A percentile compares a stretch with the other conserved stretches of the same genome.
Evolutionary conservation across 2,888 invertebrate species (phyloP).

Genomic region (Neoscelio sp.): DNA sequence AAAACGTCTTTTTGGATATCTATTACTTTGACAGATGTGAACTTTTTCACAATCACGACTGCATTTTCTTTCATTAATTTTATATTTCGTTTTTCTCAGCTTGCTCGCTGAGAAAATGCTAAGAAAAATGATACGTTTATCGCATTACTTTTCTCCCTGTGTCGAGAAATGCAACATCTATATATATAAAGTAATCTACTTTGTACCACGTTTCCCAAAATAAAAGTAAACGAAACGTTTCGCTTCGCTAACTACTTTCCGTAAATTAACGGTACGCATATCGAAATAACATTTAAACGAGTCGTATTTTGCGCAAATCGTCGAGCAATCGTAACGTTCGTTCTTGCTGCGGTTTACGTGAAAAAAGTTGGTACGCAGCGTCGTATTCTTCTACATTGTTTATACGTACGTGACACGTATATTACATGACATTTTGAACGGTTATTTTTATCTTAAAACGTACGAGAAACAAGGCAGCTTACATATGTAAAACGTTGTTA

Average conservation of each 20-base stretch:
- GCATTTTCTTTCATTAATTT: too few relatives aligned
- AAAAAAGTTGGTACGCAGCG: neutral
- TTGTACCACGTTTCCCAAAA: too few relatives aligned
- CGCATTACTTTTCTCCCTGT: too few relatives aligned
- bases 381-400: slow-evolving; percentile 20
- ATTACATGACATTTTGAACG: slow-evolving; percentile 17
- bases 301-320: neutral
- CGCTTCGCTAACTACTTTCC: too few relatives aligned
- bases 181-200: neutral
- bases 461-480: slow-evolving; percentile 5
- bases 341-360: neutral
- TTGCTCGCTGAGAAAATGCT: too few relatives aligned
- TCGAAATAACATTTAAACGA: neutral
- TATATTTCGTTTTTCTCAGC: too few relatives aligned
- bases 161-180: too few relatives aligned
- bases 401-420: slow-evolving; percentile 11
- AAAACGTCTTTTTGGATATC: too few relatives aligned
- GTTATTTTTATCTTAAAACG: slow-evolving; percentile 17
- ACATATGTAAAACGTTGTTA: slow-evolving; percentile 11
- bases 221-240: too few relatives aligned
- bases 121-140: too few relatives aligned
- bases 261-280: neutral
- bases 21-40: too few relatives aligned
- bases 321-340: slow-evolving; percentile 11
- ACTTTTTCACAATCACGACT: too few relatives aligned